Percentiles rank a stretch among this genome's conserved stretches.
Conservation (phyloP, 2,797 vertebrate genomes). For the Acanthopagrus latus region DNA sequence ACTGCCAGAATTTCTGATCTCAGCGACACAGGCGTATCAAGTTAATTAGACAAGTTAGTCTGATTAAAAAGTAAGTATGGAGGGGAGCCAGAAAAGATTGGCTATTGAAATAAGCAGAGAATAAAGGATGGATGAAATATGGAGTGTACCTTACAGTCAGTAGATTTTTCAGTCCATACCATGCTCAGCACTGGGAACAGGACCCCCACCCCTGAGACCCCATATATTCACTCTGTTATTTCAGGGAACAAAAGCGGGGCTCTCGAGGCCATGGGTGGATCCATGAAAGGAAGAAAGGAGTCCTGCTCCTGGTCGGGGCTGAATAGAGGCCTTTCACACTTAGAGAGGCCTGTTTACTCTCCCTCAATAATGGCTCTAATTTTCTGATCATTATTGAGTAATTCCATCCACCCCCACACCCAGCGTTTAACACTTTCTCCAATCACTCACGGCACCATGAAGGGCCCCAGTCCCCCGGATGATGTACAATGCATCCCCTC, state of each 20-base stretch:
- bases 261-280: conserved; percentile 85
- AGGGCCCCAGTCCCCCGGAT: conserved; percentile 44
- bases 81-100: not conserved
- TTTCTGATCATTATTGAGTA: conserved; percentile 89
- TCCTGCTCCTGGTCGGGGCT: conserved; percentile 81
- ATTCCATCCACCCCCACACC: conserved; percentile 81
- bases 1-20: conserved; percentile 53
- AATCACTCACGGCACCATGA: conserved; percentile 65
- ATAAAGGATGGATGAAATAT: not conserved
- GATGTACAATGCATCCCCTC: conserved; percentile 32
- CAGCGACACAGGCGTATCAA: conserved; percentile 16
- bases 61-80: conserved; percentile 3
- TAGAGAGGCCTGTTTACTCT: conserved; percentile 88
- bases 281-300: conserved; percentile 82
- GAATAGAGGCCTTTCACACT: conserved; percentile 87
- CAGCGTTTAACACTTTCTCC: conserved; percentile 72
- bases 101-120: conserved; percentile 17
- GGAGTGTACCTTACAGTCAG: conserved; percentile 43
- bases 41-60: conserved; percentile 32
- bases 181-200: conserved; percentile 44
- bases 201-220: conserved; percentile 58
- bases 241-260: conserved; percentile 83
- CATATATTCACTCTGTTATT: conserved; percentile 81
- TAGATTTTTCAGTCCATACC: conserved; percentile 47
- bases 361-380: conserved; percentile 87